Base-by-base conservation (phyloP, 2,797 vertebrate genomes). In the Buphagus erythrorhynchus region DNA sequence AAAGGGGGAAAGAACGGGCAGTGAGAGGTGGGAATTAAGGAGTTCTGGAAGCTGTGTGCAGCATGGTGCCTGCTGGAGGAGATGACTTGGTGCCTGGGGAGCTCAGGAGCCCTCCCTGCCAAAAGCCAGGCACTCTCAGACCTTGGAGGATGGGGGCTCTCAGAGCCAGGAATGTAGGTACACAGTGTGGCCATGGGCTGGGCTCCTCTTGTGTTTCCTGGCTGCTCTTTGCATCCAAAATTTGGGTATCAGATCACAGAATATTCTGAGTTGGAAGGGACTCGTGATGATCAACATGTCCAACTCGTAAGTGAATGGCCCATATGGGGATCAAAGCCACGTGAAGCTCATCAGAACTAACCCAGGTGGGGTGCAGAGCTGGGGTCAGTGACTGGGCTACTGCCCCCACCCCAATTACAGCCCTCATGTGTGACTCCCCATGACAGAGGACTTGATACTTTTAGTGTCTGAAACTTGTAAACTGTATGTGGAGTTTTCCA, bases 261-360 rank as follows among this genome's bases (percentile, higher is more conserved):
- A 46, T 54, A 61, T 69, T 86, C 48, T 42, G 57, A 26, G 14
- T 35, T 62, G 35, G 20, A 40, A 40, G 55, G 21, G 48, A 35
- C 5, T 48, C 35, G 55, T 0, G 0, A 42, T 35, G 31, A 69
- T 22, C 8, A 55, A 2, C 0, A 3, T 40, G 33, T 7, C 16
- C 48, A 62, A 5, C 19, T 35, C 1, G 0, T 15, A 9, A 54
- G 4, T 18, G 25, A 31, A 4, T 35, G 35, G 14, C 25, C 31
- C 17, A 15, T 2, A 26, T 45, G 35, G 48, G 40, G 11, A 35
- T 48, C 31, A 69, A 55, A 42, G 17, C 25, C 48, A 22, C 0
- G 0, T 26, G 65, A 58, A 92, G 21, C 16, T 66, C 2, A 1
- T 9, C 46, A 59, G 40, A 59, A 17, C 13, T 25, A 45, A 63